A percentile compares a stretch with the other conserved stretches of the same genome.
Evolutionary conservation across 1,140 invertebrate genomes (phyloP).

Genomic region (Protaetia brevitarsis): DNA sequence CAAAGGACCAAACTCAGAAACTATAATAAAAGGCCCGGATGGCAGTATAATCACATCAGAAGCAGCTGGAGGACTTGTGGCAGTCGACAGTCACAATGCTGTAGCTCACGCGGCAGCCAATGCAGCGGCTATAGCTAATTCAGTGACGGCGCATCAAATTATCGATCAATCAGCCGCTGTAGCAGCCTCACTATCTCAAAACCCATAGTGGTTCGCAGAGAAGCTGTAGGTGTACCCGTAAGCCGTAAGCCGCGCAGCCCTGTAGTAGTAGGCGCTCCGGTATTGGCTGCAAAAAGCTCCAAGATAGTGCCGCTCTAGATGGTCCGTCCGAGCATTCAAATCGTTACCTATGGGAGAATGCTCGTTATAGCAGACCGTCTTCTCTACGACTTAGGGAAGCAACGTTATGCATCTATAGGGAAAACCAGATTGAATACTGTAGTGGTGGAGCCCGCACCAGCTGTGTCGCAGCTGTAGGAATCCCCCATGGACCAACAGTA

Average conservation of each 20-base stretch:
- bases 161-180: neutral
- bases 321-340: conserved; percentile 31
- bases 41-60: conserved; percentile 30
- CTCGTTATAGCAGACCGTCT: conserved; percentile 27
- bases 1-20: conserved; percentile 32
- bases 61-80: conserved; percentile 26
- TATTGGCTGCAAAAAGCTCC: conserved; percentile 20
- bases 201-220: neutral
- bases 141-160: neutral
- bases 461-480: neutral
- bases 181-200: neutral
- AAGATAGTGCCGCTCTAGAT: conserved; percentile 25
- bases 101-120: neutral
- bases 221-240: conserved; percentile 4
- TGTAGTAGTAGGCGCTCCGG: conserved; percentile 23
- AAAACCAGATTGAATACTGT: neutral
- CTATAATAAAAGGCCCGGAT: conserved; percentile 34
- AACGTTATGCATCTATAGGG: neutral
- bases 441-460: neutral
- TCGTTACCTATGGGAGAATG: conserved; percentile 24
- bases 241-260: neutral
- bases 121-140: neutral
- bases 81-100: neutral
- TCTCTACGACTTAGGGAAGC: conserved; percentile 27
- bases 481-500: neutral